Base-by-base conservation (phyloP, 1,140 invertebrate genomes). In the Plodia interpunctella region DNA sequence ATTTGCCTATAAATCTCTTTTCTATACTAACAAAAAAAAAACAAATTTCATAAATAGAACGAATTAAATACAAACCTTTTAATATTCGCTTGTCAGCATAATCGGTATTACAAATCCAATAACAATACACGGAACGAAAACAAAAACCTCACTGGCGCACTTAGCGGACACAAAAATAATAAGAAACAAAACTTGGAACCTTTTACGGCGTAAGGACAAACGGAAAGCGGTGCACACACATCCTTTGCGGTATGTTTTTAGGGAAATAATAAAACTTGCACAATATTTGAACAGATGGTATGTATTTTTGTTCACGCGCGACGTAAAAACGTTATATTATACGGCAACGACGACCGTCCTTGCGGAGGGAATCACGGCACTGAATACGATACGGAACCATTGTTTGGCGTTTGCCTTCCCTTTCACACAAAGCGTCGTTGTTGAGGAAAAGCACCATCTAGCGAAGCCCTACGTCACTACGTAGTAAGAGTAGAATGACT, bases 271-370 rank as follows among this genome's bases (percentile, higher is more conserved):
- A 83, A 78, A 83, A 87, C 78, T 77, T 76, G 70, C 80, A 85
- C 80, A 80, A 83, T 87, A 79, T 80, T 84, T 82, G 68, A 83
- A 85, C 83, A 88, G 82, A 87, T 88, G 83, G 53, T 70, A 78
- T 79, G 80, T 88, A 83, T 86, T 86, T 86, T 83, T 66, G 81
- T 80, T 77, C 61, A 76, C 82, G 77, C 83, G 77, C 77, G 76
- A 77, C 67, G 72, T 68, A 64, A 65, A 57, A 70, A 60, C 53
- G 49, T 17, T 18, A 28, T 28, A 56, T 49, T 58, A n/a, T 53
- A 53, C 62, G 60, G 63, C 64, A 66, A 44, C 57, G 60, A 52
- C 66, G 62, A 38, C 66, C 58, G 57, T 55, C 65, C 65, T 59
- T 60, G 44, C 60, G 60, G 69, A 76, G 66, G 70, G 69, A 80